Evolutionary conservation across 1,140 invertebrate genomes (phyloP), one percentile per base, ranked within the genome.

Genomic region (Panonychus citri): DNA sequence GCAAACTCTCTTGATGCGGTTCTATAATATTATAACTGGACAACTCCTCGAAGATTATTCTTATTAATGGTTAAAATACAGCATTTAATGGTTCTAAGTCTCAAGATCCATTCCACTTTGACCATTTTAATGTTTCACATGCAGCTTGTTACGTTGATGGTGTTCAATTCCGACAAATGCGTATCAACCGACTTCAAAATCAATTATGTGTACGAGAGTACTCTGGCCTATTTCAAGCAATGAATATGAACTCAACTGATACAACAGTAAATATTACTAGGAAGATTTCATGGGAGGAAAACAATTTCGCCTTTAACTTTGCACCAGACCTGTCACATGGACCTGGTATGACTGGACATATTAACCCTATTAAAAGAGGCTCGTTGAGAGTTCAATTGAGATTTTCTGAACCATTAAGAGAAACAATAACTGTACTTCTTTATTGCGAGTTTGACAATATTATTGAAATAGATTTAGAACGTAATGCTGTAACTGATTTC

Each of bases 21-120:
- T 62, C 42, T 57, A 62, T 52, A 59, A 59, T 24, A 26, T 64
- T 19, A 43, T 64, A 2, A 53, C 28, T 5, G 58, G 60, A 0
- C 51, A 54, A 28, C 15, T 63, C n/a, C 63, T 61, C 30, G 42
- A 49, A 53, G n/a, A 10, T 19, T 13, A 54, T 62, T 17, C 42
- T 64, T 24, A 51, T 15, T 0, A 13, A 62, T 0, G 52, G 63
- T 12, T 1, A 12, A 25, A 57, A 57, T 48, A 13, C n/a, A 30
- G 55, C 43, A 46, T 19, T 64, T 52, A 54, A 30, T 12, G 55
- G 55, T 3, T 40, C 58, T 46, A 55, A 52, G 15, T 15, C 57
- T 13, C 39, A 34, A 59, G 25, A 48, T 55, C 19, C 52, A n/a
- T 30, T 53, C 53, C 30, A n/a, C 17, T 54, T 53, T 37, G 26